These are phyloP conservation scores for Pontoporia blainvillei DNA, from an alignment of 2,113 vertebrate genomes.

Conservation along the genomic window DNA sequence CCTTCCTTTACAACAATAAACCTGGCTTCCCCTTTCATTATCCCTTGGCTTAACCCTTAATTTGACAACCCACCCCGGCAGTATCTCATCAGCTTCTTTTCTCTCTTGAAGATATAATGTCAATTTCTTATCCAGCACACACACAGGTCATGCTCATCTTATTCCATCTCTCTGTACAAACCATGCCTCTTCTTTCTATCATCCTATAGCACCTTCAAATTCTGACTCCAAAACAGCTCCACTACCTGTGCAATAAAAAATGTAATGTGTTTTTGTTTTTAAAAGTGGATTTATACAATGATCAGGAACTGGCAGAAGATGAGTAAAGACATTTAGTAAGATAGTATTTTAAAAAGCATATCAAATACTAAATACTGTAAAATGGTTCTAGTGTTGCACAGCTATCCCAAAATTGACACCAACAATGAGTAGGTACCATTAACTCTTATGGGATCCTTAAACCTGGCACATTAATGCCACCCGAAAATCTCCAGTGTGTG, in stretches of 20 bases:
- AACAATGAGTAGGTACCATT: background rate
- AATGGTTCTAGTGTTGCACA: background rate
- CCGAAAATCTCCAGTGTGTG: background rate
- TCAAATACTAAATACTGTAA: background rate
- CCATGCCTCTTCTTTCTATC: background rate
- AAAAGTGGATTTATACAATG: background rate
- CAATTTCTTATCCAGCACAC: background rate
- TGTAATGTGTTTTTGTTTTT: background rate
- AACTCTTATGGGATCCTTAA: background rate
- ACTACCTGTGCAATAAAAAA: background rate
- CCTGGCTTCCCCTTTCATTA: background rate
- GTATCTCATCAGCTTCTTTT: background rate
- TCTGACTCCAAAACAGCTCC: background rate
- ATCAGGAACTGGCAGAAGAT: background rate
- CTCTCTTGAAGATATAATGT: background rate
- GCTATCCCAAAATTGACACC: background rate
- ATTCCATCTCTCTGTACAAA: background rate
- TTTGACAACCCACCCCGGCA: background rate
- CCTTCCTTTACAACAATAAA: background rate
- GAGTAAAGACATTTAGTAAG: background rate
- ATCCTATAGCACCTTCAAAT: background rate
- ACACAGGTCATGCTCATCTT: background rate
- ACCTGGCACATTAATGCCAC: background rate
- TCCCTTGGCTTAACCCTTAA: background rate
- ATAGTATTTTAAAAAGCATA: background rate